Conservation (phyloP, 2,888 invertebrate species). For the Apocheima hispidaria region DNA sequence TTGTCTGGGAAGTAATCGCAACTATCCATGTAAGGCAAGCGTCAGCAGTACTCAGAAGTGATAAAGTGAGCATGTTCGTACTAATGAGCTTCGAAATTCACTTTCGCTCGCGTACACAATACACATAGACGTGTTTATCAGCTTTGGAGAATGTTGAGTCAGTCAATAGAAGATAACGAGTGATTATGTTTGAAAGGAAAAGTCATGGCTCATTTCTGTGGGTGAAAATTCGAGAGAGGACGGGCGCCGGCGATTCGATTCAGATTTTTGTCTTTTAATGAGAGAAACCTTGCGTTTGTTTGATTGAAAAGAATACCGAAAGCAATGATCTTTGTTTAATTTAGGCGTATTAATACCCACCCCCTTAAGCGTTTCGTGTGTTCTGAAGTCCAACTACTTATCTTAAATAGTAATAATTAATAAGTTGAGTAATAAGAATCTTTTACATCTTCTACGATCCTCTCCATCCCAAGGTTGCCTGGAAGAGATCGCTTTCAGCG, state of each 20-base stretch:
- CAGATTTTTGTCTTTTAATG: constrained; percentile 12
- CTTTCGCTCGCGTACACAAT: constrained; percentile 40
- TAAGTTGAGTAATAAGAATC: neutral
- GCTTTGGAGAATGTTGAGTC: constrained; percentile 32
- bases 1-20: constrained; percentile 17
- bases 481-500: no score
- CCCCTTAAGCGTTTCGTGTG: neutral
- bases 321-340: neutral
- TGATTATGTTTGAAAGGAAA: constrained; percentile 31
- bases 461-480: no score
- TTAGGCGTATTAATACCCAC: no score
- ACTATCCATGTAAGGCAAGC: constrained; percentile 4
- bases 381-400: neutral
- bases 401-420: neutral
- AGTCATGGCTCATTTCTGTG: constrained; percentile 22
- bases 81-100: constrained; percentile 39
- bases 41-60: constrained; percentile 20
- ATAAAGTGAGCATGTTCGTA: constrained; percentile 31
- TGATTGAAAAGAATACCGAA: neutral
- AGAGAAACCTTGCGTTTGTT: constrained; percentile 21
- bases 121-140: constrained; percentile 31
- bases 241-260: neutral
- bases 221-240: constrained; percentile 26
- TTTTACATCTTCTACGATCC: no score
- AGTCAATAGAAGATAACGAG: constrained; percentile 32